phyloP scores from a whole-genome alignment of 2,888 invertebrate species.

The Eumacrocentrus americanus region DNA sequence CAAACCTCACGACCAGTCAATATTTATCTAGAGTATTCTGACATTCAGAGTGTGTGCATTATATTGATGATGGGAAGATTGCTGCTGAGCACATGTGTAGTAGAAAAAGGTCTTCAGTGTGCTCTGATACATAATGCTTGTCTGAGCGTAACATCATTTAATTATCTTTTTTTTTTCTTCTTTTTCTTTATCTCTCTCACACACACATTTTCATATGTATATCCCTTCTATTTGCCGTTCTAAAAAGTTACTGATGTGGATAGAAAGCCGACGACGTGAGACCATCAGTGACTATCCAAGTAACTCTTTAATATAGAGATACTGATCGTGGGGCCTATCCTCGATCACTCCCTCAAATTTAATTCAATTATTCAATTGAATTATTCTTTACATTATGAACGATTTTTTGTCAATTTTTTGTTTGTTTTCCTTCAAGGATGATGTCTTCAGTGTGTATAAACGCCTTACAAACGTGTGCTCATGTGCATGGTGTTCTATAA shows the following conservation, averaged over 20 bases:
- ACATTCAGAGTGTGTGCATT: neutral
- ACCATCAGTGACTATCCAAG: constrained; percentile 40
- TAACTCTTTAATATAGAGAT: too few relatives aligned
- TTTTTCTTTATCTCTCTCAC: constrained; percentile 14
- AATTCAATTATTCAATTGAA: neutral
- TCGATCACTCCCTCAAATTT: constrained; percentile 6
- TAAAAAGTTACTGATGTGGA: constrained; percentile 54
- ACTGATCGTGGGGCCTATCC: constrained; percentile 18
- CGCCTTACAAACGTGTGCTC: neutral
- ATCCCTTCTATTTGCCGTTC: constrained; percentile 42
- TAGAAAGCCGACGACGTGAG: constrained; percentile 39
- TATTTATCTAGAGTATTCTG: constrained; percentile 1
- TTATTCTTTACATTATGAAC: neutral
- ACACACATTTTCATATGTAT: too few relatives aligned
- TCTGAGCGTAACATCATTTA: constrained; percentile 37
- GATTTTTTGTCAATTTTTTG: neutral
- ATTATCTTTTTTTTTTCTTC: constrained; percentile 45
- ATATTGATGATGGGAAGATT: constrained; percentile 9
- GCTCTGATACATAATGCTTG: constrained; percentile 34
- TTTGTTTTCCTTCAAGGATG: constrained; percentile 13
- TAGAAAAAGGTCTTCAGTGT: neutral
- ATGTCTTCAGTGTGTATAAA: neutral
- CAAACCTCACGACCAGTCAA: constrained; percentile 2
- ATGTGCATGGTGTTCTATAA: neutral
- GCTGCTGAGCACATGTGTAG: constrained; percentile 1